phyloP scores from a whole-genome alignment of 2,888 invertebrate species.

The Adelognathus sp. region DNA sequence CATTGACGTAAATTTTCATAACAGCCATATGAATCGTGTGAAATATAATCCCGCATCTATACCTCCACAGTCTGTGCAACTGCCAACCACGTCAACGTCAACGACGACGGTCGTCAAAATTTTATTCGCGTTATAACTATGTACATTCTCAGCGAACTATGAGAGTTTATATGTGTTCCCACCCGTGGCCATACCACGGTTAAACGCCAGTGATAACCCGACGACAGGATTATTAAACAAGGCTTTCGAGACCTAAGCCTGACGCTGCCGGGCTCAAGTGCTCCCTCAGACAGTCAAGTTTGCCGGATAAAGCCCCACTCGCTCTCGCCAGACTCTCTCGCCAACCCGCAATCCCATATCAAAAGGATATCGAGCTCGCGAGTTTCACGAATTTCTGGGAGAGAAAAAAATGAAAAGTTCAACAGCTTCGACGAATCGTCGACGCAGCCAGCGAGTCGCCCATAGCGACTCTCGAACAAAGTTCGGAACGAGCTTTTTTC shows the following conservation, averaged over 20 bases:
- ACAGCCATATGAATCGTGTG: constrained; percentile 1
- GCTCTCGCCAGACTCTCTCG: constrained; percentile 1
- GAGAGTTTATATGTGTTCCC: constrained; percentile 3
- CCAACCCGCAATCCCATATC: not conserved
- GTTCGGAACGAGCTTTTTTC: constrained; percentile 24
- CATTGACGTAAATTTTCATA: not conserved
- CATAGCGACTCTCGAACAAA: not conserved
- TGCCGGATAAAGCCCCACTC: constrained; percentile 30
- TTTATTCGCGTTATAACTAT: not conserved
- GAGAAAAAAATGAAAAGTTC: not conserved
- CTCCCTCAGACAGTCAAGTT: constrained; percentile 35
- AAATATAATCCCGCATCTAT: not conserved
- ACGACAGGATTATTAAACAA: constrained; percentile 60
- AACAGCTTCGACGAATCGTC: constrained; percentile 2
- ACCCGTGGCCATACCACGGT: not conserved
- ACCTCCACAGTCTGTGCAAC: not conserved
- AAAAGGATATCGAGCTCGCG: constrained; percentile 32
- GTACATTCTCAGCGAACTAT: not conserved
- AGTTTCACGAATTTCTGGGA: constrained; percentile 1
- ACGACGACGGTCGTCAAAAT: not conserved
- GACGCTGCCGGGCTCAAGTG: constrained; percentile 34
- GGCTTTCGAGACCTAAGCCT: constrained; percentile 52
- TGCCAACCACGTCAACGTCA: not conserved
- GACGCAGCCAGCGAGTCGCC: not conserved
- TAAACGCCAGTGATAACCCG: constrained; percentile 45